phyloP scores from a whole-genome alignment of 2,113 vertebrate species.

The Phoxinus phoxinus region DNA sequence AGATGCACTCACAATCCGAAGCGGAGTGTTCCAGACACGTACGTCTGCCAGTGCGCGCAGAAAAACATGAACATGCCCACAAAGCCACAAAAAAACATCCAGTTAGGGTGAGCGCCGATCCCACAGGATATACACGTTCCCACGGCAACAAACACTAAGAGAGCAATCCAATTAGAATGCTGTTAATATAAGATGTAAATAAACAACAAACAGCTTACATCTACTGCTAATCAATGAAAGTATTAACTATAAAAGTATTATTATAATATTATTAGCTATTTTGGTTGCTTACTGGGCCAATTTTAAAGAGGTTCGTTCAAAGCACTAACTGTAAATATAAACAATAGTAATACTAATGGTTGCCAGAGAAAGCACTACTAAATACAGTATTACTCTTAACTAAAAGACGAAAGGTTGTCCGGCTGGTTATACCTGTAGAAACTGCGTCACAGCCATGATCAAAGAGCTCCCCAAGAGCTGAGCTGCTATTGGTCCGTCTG shows the following conservation, averaged over 20 bases:
- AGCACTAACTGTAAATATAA: background rate
- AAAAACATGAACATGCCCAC: constrained; percentile 97
- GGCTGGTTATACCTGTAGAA: constrained; percentile 85
- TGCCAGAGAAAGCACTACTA: background rate
- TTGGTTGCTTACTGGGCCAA: background rate
- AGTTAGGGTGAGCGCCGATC: constrained; percentile 85
- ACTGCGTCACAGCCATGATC: constrained; percentile 97
- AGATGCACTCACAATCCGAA: constrained; percentile 89
- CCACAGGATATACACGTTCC: constrained; percentile 88
- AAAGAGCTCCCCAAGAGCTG: constrained; percentile 93
- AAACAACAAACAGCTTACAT: background rate
- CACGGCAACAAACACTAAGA: constrained; percentile 88
- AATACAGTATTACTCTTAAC: background rate
- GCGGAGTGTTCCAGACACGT: constrained; percentile 91
- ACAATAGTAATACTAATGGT: background rate
- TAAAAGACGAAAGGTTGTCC: background rate
- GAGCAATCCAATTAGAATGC: constrained; percentile 19
- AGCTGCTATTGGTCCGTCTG: constrained; percentile 92
- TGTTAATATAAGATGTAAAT: background rate
- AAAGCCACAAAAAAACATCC: constrained; percentile 95
- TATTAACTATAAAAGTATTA: too few species aligned
- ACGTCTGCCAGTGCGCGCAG: constrained; percentile 99
- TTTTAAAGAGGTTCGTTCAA: background rate
- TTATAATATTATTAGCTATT: too few species aligned
- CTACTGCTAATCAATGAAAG: background rate